These are phyloP conservation scores for Pristis pectinata DNA, from an alignment of 2,797 vertebrate species.

Conservation along the genomic window DNA sequence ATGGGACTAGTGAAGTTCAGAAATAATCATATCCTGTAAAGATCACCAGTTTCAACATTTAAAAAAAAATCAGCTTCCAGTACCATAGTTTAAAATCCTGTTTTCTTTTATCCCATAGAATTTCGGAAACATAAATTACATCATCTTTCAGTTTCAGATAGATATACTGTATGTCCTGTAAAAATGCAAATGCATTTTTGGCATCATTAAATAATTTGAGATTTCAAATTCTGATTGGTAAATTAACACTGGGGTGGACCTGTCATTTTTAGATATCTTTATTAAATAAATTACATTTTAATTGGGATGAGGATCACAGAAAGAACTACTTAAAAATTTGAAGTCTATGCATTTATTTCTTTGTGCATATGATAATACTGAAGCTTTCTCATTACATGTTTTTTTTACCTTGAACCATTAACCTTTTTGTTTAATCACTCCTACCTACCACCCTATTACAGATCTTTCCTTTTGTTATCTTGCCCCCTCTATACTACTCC, in stretches of 20 bases:
- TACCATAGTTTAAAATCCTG: neutral
- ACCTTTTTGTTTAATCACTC: neutral
- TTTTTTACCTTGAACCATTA: neutral
- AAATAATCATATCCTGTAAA: slow-evolving; percentile 7
- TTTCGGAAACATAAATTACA: neutral
- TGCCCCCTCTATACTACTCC: neutral
- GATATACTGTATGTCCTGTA: neutral
- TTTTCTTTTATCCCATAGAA: neutral
- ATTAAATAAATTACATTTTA: neutral
- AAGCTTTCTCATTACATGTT: neutral
- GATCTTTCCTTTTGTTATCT: neutral
- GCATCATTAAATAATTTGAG: neutral
- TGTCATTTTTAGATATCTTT: neutral
- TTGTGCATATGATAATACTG: neutral
- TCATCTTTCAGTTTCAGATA: neutral
- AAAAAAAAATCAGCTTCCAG: neutral
- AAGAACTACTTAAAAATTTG: neutral
- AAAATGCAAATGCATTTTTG: neutral
- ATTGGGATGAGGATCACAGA: neutral
- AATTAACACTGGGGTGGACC: neutral
- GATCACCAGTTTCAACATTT: neutral
- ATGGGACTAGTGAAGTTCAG: neutral
- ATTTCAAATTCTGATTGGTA: neutral
- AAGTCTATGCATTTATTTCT: neutral
- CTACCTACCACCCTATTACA: neutral